These are phyloP conservation scores for Amyelois transitella DNA, from an alignment of 1,140 invertebrate genomes.

Conservation along the genomic window DNA sequence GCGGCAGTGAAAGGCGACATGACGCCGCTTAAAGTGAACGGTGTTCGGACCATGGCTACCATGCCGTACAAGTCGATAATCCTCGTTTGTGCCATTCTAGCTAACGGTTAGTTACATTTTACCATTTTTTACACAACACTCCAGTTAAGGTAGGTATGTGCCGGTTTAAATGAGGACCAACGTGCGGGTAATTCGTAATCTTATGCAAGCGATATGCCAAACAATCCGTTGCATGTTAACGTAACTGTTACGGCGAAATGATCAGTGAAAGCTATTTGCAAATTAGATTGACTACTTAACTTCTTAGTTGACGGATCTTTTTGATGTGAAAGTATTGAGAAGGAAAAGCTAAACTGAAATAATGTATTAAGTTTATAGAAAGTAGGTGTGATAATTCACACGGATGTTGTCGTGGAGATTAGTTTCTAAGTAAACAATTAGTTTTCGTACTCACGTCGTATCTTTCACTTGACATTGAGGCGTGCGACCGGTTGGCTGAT, in stretches of 20 bases:
- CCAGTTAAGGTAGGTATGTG: not conserved
- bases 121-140: not conserved
- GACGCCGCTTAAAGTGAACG: constrained; percentile 38
- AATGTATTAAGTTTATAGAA: constrained; percentile 21
- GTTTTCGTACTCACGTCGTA: constrained; percentile 41
- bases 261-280: constrained; percentile 53
- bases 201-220: constrained; percentile 58
- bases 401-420: not conserved
- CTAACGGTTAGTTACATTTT: constrained; percentile 48
- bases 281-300: too few species aligned
- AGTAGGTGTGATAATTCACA: constrained; percentile 11
- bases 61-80: constrained; percentile 41
- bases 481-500: constrained; percentile 39
- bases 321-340: constrained; percentile 16
- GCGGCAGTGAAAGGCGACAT: constrained; percentile 64
- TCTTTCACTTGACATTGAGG: constrained; percentile 70
- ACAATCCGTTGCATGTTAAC: constrained; percentile 42
- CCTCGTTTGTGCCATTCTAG: constrained; percentile 54
- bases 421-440: constrained; percentile 16
- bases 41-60: constrained; percentile 35
- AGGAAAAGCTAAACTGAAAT: constrained; percentile 1
- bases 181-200: constrained; percentile 31
- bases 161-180: not conserved
- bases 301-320: constrained; percentile 3
- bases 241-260: constrained; percentile 47